Evolutionary conservation across 2,888 invertebrate species (phyloP), one percentile per base, ranked within the genome.

Genomic region (Eupithecia tripunctaria): DNA sequence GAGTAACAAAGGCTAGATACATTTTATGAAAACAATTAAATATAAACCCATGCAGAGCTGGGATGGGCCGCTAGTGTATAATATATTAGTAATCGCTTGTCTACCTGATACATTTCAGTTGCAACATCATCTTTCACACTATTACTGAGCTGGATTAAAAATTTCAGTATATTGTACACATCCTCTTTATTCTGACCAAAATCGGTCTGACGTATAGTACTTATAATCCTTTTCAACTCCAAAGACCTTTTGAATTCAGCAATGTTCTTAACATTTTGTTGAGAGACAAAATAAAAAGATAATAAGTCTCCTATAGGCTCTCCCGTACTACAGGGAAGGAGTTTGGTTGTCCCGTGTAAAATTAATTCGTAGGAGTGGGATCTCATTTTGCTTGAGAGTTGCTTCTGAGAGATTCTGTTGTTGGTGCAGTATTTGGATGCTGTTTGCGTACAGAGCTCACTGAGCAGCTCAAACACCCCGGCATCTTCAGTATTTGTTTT

Each of bases 351-450:
- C 80, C 91, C 93, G 78, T 91, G 92, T 47, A 95, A 82, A 75
- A 95, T 90, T 29, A 94, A 89, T 81, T 93, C 94, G 73, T 90
- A 95, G 0, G 91, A 86, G 70, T 85, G 82, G 5, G 93, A 89
- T 72, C 93, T 86, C 91, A 94, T 91, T 85, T 90, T 91, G 7
- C 82, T 80, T 25, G 84, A 80, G 8, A 92, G 82, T 18, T 79
- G 77, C 73, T 86, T 92, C 70, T 88, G 89, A 51, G 92, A 88
- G 75, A 91, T 78, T 76, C 84, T 86, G 69, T 82, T 90, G 36
- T 88, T 86, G 47, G 76, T 76, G 74, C 86, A 85, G 77, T 90
- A 89, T 76, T 89, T 89, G 43, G 84, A 80, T 27, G 93, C 90
- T 43, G 88, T 89, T 81, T 86, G 94, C 12, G 83, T 83, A 76